Evolutionary conservation across 2,797 vertebrate species (phyloP).

Genomic region (Lycodopsis pacificus): DNA sequence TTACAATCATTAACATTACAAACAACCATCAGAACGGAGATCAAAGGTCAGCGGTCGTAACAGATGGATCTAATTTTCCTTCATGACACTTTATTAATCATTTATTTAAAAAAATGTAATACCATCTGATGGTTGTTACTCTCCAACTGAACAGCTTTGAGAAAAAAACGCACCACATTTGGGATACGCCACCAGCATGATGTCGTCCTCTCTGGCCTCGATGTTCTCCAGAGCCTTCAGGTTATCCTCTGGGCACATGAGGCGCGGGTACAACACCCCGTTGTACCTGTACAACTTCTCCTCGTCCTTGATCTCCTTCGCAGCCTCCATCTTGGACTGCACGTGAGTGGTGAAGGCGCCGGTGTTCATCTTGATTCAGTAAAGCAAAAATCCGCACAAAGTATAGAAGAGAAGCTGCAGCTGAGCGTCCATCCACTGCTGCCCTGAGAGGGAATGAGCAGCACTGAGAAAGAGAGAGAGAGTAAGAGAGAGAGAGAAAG

Average conservation of each 20-base stretch:
- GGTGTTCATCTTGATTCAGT: constrained; percentile 49
- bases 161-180: constrained; percentile 85
- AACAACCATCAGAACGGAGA: background rate
- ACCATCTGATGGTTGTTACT: background rate
- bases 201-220: constrained; percentile 80
- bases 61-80: background rate
- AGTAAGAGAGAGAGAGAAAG: background rate
- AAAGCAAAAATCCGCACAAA: background rate
- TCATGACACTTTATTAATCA: background rate
- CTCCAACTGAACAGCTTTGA: background rate
- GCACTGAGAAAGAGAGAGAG: background rate
- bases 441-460: background rate
- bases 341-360: accelerated
- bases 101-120: background rate
- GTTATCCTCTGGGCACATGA: constrained; percentile 76
- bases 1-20: constrained; percentile 7
- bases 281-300: constrained; percentile 80
- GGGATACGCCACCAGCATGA: constrained; percentile 86
- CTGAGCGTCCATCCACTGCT: background rate
- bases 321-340: constrained; percentile 47
- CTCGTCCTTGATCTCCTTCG: constrained; percentile 67
- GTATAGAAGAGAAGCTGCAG: background rate
- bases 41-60: constrained; percentile 36
- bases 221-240: constrained; percentile 77
- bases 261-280: constrained; percentile 80